phyloP scores from a whole-genome alignment of 2,888 invertebrate species.

The Drosophila buzzatii region DNA sequence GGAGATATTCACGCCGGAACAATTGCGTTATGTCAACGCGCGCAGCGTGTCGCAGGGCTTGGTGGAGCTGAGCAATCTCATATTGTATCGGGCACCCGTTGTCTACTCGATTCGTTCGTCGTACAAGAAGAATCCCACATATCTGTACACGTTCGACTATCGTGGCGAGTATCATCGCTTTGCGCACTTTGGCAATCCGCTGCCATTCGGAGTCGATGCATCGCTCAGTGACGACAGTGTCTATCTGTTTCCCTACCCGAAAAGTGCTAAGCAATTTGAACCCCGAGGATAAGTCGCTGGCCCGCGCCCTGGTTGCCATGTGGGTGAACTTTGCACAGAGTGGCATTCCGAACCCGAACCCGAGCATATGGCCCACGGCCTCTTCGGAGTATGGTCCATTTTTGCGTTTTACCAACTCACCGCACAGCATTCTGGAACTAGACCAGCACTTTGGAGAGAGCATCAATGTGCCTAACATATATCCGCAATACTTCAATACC shows the following conservation, averaged over 20 bases:
- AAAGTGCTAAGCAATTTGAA: constrained; percentile 82
- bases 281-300: constrained; percentile 82
- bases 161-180: constrained; percentile 85
- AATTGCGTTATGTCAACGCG: constrained; percentile 52
- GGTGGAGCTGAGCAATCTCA: constrained; percentile 81
- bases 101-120: constrained; percentile 79
- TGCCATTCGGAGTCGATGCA: constrained; percentile 86
- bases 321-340: constrained; percentile 84
- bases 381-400: constrained; percentile 82
- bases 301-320: constrained; percentile 84
- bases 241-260: constrained; percentile 86
- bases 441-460: constrained; percentile 84
- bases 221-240: constrained; percentile 88
- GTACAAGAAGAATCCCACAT: constrained; percentile 81
- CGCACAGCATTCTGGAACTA: constrained; percentile 64
- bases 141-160: constrained; percentile 86
- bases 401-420: constrained; percentile 79
- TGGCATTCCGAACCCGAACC: constrained; percentile 72
- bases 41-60: constrained; percentile 71
- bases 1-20: constrained; percentile 77
- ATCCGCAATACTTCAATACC: constrained; percentile 55
- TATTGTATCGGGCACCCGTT: constrained; percentile 82
- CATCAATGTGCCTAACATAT: constrained; percentile 76
- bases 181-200: constrained; percentile 76
- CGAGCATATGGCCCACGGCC: constrained; percentile 78